Conservation (phyloP, 92 coral and sea anemone genomes). For the Hydrozoanthus gracilis region DNA sequence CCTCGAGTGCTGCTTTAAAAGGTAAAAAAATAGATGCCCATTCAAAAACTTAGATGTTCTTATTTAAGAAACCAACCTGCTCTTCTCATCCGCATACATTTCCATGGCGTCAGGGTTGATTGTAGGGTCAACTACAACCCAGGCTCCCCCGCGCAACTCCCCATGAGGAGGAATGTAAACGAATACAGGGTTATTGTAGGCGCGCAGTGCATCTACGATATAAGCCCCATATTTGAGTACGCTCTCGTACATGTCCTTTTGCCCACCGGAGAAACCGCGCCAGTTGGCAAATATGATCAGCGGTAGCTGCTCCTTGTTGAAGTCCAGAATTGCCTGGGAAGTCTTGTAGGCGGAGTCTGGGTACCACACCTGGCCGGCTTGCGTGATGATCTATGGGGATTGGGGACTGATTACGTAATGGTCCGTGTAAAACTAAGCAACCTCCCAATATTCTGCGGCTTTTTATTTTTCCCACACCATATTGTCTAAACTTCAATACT, state of each 20-base stretch:
- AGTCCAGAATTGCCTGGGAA: conserved; percentile 93
- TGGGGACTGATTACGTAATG: background rate
- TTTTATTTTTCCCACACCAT: no score
- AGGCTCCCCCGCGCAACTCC: conserved; percentile 98
- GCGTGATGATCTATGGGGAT: conserved; percentile 67
- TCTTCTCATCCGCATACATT: conserved; percentile 97
- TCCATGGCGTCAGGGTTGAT: conserved; percentile 95
- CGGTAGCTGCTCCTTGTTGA: conserved; percentile 95
- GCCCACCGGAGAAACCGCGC: conserved; percentile 99
- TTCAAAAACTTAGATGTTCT: background rate
- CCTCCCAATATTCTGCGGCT: no score
- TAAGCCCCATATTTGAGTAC: conserved; percentile 94
- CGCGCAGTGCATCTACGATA: conserved; percentile 92
- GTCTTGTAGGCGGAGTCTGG: conserved; percentile 99
- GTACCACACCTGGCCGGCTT: conserved; percentile 99
- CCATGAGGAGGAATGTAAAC: conserved; percentile 92
- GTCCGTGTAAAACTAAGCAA: no score
- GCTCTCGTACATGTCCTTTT: conserved; percentile 94
- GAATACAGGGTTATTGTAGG: conserved; percentile 89
- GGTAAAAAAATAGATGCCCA: background rate
- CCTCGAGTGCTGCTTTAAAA: background rate
- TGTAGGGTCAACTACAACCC: conserved; percentile 98
- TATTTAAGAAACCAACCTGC: conserved; percentile 65
- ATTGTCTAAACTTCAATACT: no score
- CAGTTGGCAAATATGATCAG: conserved; percentile 98